Conservation (phyloP, 2,113 vertebrate genomes). For the Suncus etruscus region DNA sequence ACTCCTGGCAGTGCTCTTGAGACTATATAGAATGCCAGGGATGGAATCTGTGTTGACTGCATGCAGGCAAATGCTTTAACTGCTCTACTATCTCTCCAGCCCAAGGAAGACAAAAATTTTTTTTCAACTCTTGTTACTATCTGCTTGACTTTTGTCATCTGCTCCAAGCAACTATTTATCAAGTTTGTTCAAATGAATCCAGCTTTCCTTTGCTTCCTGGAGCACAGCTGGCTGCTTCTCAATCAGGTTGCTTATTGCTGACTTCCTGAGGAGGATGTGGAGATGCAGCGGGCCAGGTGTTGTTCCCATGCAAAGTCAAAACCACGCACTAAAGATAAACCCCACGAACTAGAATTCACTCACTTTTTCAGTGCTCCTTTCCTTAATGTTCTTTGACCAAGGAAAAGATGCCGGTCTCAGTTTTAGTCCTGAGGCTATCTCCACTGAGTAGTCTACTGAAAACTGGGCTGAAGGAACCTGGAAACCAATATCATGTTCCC, state of each 20-base stretch:
- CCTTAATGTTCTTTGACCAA: conserved; percentile 24
- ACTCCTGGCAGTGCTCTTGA: too few species aligned
- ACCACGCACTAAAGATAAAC: conserved; percentile 6
- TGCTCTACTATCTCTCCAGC: too few species aligned
- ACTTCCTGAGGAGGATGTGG: conserved; percentile 50
- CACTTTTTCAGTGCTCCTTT: conserved; percentile 14
- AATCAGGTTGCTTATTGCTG: conserved; percentile 56
- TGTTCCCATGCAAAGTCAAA: conserved; percentile 44
- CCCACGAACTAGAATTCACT: neutral
- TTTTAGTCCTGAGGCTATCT: too few species aligned
- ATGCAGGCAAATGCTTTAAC: too few species aligned
- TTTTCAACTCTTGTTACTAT: neutral
- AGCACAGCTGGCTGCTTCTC: conserved; percentile 65
- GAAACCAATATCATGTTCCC: too few species aligned
- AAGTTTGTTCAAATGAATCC: conserved; percentile 62
- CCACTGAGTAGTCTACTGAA: too few species aligned
- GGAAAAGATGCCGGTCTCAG: conserved; percentile 17
- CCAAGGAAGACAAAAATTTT: too few species aligned
- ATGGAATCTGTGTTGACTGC: too few species aligned
- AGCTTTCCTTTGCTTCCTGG: conserved; percentile 46
- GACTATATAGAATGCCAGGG: too few species aligned
- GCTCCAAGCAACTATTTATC: conserved; percentile 61
- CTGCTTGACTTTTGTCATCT: conserved; percentile 45
- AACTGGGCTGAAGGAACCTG: too few species aligned
- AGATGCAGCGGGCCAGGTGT: conserved; percentile 63